A percentile compares a stretch with the other conserved stretches of the same genome.
Evolutionary conservation across 92 coral and sea anemone species (phyloP).

Genomic region (Porites rus): DNA sequence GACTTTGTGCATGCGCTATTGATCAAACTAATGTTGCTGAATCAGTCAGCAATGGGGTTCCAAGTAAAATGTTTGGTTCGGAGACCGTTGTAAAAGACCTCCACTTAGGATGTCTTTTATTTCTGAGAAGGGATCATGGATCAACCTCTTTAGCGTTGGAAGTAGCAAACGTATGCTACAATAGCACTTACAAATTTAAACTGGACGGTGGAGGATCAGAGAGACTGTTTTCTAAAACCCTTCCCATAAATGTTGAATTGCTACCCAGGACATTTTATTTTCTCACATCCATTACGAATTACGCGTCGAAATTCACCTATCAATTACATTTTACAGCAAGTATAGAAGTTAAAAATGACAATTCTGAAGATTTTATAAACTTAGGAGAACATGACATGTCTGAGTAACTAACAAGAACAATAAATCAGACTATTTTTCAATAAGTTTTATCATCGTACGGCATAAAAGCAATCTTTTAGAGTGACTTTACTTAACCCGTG

Average conservation of each 20-base stretch:
- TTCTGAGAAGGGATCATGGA: slow-evolving; percentile 3
- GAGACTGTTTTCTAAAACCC: slow-evolving; percentile 4
- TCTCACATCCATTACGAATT: slow-evolving; percentile 5
- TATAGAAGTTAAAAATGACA: background rate
- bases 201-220: background rate
- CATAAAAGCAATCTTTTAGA: no score
- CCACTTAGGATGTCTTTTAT: slow-evolving; percentile 15
- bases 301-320: background rate
- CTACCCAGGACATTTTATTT: slow-evolving; percentile 21
- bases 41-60: background rate
- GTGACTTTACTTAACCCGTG: no score
- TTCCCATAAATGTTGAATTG: slow-evolving; percentile 14
- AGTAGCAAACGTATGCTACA: slow-evolving; percentile 11
- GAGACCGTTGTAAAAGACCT: slow-evolving; percentile 19
- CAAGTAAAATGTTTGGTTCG: slow-evolving; percentile 23
- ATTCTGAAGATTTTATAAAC: background rate
- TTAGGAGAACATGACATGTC: slow-evolving; percentile 13
- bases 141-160: slow-evolving; percentile 11
- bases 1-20: slow-evolving; percentile 84
- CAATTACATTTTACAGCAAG: background rate
- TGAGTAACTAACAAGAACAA: no score
- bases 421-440: no score
- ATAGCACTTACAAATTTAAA: slow-evolving; percentile 14
- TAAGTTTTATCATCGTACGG: no score
- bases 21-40: background rate